Percentiles rank a stretch among this genome's conserved stretches.
These are phyloP conservation scores for Cephus runcator DNA, from an alignment of 2,888 invertebrate species.

Conservation along the genomic window DNA sequence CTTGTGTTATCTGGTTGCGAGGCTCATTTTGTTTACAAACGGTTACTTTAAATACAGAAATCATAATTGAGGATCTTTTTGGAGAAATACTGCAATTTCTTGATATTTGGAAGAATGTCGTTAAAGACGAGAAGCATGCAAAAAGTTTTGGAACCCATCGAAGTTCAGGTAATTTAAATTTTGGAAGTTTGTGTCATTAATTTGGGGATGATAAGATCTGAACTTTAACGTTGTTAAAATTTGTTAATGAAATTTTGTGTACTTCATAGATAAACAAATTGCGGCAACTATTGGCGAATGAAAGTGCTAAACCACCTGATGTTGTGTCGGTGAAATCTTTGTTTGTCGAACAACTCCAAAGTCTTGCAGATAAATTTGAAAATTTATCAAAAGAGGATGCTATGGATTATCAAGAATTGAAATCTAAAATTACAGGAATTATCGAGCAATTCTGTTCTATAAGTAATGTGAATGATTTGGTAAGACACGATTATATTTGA, in stretches of 20 bases:
- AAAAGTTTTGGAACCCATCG: constrained; percentile 47
- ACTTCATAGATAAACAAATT: constrained; percentile 47
- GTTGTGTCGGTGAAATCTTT: constrained; percentile 36
- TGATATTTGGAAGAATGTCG: constrained; percentile 35
- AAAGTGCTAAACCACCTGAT: constrained; percentile 23
- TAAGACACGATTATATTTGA: constrained; percentile 20
- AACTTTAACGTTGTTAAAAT: neutral
- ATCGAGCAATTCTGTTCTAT: constrained; percentile 48
- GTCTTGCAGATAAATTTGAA: constrained; percentile 49
- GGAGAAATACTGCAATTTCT: neutral
- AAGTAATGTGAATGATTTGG: constrained; percentile 41
- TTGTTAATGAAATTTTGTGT: neutral
- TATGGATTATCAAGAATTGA: constrained; percentile 48
- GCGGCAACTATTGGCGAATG: constrained; percentile 28
- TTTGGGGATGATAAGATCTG: neutral
- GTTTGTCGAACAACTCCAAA: constrained; percentile 44
- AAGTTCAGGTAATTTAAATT: constrained; percentile 45
- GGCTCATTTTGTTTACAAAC: constrained; percentile 36
- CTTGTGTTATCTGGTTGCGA: constrained; percentile 14
- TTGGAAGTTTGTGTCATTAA: neutral
- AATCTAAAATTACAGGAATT: constrained; percentile 40
- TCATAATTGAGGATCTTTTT: neutral
- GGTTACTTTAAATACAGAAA: constrained; percentile 13
- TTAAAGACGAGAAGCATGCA: constrained; percentile 54
- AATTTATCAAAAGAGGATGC: constrained; percentile 42